Evolutionary conservation across 1,140 invertebrate species (phyloP).

Genomic region (Hylyphantes graminicola): DNA sequence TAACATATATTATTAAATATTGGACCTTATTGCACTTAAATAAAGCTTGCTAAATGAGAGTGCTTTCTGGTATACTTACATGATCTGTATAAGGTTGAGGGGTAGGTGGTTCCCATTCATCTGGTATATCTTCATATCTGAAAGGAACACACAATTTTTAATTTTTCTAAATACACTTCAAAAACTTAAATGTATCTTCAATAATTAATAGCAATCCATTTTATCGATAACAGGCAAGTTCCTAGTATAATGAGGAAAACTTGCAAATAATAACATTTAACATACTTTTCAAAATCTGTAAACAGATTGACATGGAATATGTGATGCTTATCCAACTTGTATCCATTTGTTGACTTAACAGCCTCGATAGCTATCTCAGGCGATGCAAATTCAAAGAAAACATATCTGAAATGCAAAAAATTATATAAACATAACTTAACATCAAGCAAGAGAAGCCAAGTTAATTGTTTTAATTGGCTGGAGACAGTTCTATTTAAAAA

Average conservation of each 20-base stretch:
- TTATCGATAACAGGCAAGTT: neutral
- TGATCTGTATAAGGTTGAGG: constrained; percentile 83
- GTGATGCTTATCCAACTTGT: constrained; percentile 96
- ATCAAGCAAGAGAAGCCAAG: neutral
- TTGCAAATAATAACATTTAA: constrained; percentile 52
- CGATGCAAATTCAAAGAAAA: constrained; percentile 92
- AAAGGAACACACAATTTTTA: constrained; percentile 57
- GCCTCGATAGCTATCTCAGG: constrained; percentile 85
- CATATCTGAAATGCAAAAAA: constrained; percentile 72
- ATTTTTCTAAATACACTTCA: neutral
- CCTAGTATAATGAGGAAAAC: neutral
- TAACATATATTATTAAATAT: neutral
- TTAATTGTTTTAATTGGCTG: neutral
- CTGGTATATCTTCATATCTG: constrained; percentile 89
- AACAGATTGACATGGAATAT: constrained; percentile 96
- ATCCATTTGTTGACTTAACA: constrained; percentile 87
- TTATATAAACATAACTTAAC: neutral
- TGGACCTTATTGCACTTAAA: neutral
- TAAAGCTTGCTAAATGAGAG: neutral
- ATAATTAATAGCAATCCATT: no score
- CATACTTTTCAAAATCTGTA: constrained; percentile 93
- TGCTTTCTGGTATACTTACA: constrained; percentile 65
- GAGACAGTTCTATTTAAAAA: no score
- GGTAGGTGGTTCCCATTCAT: constrained; percentile 90
- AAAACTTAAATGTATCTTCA: neutral